Evolutionary conservation across 2,797 vertebrate genomes (phyloP).

Genomic region (Craterocephalus amniculus): DNA sequence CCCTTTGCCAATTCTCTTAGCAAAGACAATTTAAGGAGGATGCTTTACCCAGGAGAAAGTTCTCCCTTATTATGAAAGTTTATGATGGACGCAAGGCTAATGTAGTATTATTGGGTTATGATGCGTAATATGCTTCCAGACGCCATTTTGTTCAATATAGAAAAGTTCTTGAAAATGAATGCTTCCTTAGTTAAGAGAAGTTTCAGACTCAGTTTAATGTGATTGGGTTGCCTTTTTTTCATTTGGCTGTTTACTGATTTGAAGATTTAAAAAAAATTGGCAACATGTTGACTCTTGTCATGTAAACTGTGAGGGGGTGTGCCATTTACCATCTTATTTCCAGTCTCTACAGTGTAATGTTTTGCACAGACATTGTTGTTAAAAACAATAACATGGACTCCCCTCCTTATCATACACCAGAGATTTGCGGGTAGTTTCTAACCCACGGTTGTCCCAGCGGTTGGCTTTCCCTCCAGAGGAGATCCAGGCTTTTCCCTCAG

Average conservation of each 20-base stretch:
- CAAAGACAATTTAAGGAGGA: background rate
- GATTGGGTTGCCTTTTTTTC: no score
- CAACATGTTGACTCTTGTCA: no score
- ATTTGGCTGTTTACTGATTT: background rate
- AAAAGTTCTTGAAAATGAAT: background rate
- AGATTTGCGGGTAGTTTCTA: constrained; percentile 15
- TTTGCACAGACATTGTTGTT: background rate
- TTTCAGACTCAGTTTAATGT: no score
- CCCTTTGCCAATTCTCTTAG: background rate
- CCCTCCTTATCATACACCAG: constrained; percentile 4
- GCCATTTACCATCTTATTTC: background rate
- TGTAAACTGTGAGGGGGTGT: no score
- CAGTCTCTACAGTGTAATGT: background rate
- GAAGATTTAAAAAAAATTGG: no score
- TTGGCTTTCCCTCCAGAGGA: constrained; percentile 28
- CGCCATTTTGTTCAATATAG: background rate
- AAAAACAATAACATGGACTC: constrained; percentile 4
- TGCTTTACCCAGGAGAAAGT: background rate
- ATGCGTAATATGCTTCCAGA: background rate
- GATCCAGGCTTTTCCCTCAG: constrained; percentile 11
- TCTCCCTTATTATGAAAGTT: background rate
- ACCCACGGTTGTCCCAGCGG: constrained; percentile 16
- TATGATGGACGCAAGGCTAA: background rate
- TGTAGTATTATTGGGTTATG: background rate
- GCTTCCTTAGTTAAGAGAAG: background rate